phyloP scores from a whole-genome alignment of 2,797 vertebrate genomes.

The Channallabes apus region DNA sequence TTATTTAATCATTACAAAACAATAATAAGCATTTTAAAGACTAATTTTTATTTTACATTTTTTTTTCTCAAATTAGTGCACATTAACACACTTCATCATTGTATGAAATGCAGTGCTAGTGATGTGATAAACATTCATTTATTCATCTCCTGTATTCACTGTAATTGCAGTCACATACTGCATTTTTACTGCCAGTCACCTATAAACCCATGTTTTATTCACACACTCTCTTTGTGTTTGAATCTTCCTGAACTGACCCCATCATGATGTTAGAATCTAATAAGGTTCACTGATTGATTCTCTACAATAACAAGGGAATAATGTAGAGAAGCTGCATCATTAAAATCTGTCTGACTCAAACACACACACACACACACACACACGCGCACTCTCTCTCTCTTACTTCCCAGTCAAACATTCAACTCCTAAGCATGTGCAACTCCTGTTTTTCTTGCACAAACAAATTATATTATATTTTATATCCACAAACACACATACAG shows the following conservation, averaged over 20 bases:
- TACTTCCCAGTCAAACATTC: too few relatives aligned
- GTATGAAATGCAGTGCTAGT: too few relatives aligned
- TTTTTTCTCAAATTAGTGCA: neutral
- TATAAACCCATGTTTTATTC: conserved; percentile 1
- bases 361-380: neutral
- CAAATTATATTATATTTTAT: too few relatives aligned
- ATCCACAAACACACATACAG: too few relatives aligned
- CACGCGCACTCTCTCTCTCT: too few relatives aligned
- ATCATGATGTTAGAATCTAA: neutral
- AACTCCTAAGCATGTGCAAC: too few relatives aligned
- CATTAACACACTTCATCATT: neutral
- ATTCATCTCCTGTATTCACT: neutral
- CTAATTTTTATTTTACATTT: neutral
- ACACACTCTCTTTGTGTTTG: neutral
- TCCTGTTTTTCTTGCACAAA: too few relatives aligned
- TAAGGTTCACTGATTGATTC: neutral
- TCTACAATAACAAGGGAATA: neutral
- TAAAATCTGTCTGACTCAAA: neutral
- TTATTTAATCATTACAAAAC: neutral
- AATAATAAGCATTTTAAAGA: neutral
- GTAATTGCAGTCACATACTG: neutral
- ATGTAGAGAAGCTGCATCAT: neutral
- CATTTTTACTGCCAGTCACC: neutral
- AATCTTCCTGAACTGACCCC: neutral
- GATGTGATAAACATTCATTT: neutral